phyloP scores from a whole-genome alignment of 2,888 invertebrate species.

The Pristionchus japonicus region DNA sequence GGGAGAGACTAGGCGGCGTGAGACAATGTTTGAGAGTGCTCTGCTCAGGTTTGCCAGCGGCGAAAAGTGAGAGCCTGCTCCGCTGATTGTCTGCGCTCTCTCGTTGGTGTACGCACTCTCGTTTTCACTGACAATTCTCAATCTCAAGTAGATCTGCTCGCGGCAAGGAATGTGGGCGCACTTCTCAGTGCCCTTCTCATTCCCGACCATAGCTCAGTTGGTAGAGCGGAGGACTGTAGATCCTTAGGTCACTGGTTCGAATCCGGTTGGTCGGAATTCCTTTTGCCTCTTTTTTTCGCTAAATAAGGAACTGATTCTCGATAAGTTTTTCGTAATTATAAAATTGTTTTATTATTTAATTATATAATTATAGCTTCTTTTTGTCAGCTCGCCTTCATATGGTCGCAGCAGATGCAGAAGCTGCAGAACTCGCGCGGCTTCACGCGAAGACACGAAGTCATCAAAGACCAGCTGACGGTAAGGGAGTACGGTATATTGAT shows the following conservation, averaged over 20 bases:
- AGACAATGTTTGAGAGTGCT: background rate
- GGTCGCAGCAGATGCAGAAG: slow-evolving; percentile 40
- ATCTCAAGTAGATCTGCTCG: background rate
- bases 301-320: background rate
- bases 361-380: background rate
- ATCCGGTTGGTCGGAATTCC: slow-evolving; percentile 47
- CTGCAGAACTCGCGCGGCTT: background rate
- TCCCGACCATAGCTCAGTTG: slow-evolving; percentile 58
- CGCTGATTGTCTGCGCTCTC: slow-evolving; percentile 13
- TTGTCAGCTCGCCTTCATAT: background rate
- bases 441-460: background rate
- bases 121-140: background rate
- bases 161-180: background rate
- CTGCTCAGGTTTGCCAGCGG: background rate
- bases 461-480: background rate
- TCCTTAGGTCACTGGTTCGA: slow-evolving; percentile 49
- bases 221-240: slow-evolving; percentile 63
- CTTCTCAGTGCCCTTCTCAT: background rate
- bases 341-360: background rate
- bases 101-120: background rate
- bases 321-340: background rate
- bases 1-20: background rate
- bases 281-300: slow-evolving; percentile 9
- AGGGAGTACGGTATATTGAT: background rate
- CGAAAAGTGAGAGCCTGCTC: background rate